A percentile compares a stretch with the other conserved stretches of the same genome.
phyloP scores from a whole-genome alignment of 2,797 vertebrate genomes.

The Chelidonichthys spinosus region DNA sequence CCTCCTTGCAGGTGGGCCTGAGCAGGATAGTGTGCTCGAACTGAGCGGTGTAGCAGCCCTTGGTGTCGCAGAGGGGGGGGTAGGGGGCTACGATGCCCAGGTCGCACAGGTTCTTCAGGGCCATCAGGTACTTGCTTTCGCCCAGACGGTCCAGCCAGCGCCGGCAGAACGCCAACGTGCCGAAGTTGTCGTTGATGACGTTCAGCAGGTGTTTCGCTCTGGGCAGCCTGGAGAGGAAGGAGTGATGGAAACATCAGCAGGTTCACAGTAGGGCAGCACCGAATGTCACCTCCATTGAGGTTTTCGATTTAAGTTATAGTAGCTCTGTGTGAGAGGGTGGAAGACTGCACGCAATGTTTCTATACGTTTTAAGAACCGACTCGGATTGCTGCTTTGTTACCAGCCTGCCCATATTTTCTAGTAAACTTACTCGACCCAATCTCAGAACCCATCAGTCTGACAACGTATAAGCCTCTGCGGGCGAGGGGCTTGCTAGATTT shows the following conservation, averaged over 20 bases:
- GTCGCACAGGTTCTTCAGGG: constrained; percentile 98
- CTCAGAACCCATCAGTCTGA: too few species aligned
- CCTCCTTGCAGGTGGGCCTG: constrained; percentile 98
- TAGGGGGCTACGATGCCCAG: constrained; percentile 98
- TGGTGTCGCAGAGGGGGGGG: constrained; percentile 96
- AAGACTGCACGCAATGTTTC: too few species aligned
- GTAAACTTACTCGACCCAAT: too few species aligned
- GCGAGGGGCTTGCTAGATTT: too few species aligned
- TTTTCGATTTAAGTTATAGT: too few species aligned
- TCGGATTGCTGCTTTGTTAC: too few species aligned
- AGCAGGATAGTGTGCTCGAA: constrained; percentile 99
- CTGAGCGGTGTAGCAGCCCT: constrained; percentile 98
- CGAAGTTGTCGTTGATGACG: constrained; percentile 98
- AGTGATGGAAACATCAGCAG: not conserved
- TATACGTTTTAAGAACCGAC: too few species aligned
- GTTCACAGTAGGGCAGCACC: not conserved
- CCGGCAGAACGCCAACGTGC: constrained; percentile 98
- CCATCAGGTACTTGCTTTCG: constrained; percentile 99
- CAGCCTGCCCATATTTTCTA: too few species aligned
- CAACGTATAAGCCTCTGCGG: too few species aligned
- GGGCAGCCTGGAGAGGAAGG: constrained; percentile 87
- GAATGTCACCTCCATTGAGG: too few species aligned
- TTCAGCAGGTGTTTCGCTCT: constrained; percentile 97
- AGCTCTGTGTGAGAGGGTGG: too few species aligned
- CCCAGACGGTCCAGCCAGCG: constrained; percentile 98